Evolutionary conservation across 2,888 invertebrate genomes (phyloP).

Genomic region (Sinotaia quadrata): DNA sequence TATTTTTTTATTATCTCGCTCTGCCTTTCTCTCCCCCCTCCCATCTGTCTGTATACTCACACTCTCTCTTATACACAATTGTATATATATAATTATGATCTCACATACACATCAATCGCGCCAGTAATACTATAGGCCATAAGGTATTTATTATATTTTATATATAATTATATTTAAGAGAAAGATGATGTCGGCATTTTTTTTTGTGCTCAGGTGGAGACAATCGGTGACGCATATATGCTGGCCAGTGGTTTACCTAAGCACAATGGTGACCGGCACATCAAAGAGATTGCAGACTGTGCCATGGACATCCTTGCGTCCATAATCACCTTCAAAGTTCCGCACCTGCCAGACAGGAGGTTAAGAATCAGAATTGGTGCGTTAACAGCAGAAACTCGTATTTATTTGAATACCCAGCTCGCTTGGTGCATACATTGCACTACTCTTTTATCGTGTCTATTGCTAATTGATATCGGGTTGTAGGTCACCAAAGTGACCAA

Average conservation of each 20-base stretch:
- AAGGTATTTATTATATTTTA: no score
- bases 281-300: constrained; percentile 58
- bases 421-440: background rate
- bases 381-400: no score
- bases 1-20: no score
- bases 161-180: no score
- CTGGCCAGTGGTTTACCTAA: constrained; percentile 63
- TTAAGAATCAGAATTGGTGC: constrained; percentile 60
- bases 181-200: no score
- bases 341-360: constrained; percentile 55
- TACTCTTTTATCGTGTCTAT: background rate
- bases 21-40: no score
- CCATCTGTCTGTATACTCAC: no score
- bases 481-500: no score
- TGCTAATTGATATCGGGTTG: background rate
- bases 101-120: no score
- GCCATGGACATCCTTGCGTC: constrained; percentile 61
- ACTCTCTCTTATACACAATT: no score
- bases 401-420: background rate
- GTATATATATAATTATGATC: no score
- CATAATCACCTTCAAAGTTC: constrained; percentile 57
- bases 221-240: constrained; percentile 67
- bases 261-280: constrained; percentile 57
- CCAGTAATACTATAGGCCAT: no score
- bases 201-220: constrained; percentile 55